phyloP scores from a whole-genome alignment of 1,140 invertebrate genomes.

The Hyles euphorbiae region DNA sequence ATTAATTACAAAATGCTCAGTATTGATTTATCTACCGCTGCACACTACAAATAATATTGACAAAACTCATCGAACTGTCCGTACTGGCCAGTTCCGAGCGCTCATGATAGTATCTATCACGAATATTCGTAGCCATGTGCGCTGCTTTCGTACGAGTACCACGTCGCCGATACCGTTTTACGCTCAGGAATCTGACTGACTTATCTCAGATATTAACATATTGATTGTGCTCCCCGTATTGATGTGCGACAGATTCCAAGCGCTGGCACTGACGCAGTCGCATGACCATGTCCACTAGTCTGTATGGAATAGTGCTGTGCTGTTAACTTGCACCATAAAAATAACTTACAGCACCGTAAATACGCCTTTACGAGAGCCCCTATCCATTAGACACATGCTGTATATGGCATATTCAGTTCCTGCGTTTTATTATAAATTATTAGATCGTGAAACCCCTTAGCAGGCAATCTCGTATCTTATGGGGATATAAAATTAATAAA shows the following conservation, averaged over 20 bases:
- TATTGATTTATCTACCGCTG: too few species aligned
- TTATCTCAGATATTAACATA: slow-evolving; percentile 71
- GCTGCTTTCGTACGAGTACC: slow-evolving; percentile 44
- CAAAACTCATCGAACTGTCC: slow-evolving; percentile 48
- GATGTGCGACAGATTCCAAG: slow-evolving; percentile 44
- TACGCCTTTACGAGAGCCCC: slow-evolving; percentile 32
- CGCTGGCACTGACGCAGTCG: slow-evolving; percentile 13
- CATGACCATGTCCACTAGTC: slow-evolving; percentile 24
- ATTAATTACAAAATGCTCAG: too few species aligned
- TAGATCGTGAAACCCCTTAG: slow-evolving; percentile 26
- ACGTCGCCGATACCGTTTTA: slow-evolving; percentile 54
- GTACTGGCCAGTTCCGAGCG: slow-evolving; percentile 21
- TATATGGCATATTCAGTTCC: slow-evolving; percentile 27
- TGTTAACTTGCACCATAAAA: slow-evolving; percentile 29
- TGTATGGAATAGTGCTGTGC: slow-evolving; percentile 27
- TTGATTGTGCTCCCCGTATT: slow-evolving; percentile 65
- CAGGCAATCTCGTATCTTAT: slow-evolving; percentile 19
- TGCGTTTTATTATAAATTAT: slow-evolving; percentile 36
- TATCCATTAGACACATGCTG: slow-evolving; percentile 24
- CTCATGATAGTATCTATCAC: slow-evolving; percentile 56
- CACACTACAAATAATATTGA: slow-evolving; percentile 16
- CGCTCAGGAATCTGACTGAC: slow-evolving; percentile 57
- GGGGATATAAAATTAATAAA: slow-evolving; percentile 23
- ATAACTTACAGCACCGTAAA: slow-evolving; percentile 38
- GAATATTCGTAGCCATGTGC: slow-evolving; percentile 34